Evolutionary conservation across 2,888 invertebrate genomes (phyloP), one percentile per base, ranked within the genome.

Genomic region (Acanthosepion lycidas): DNA sequence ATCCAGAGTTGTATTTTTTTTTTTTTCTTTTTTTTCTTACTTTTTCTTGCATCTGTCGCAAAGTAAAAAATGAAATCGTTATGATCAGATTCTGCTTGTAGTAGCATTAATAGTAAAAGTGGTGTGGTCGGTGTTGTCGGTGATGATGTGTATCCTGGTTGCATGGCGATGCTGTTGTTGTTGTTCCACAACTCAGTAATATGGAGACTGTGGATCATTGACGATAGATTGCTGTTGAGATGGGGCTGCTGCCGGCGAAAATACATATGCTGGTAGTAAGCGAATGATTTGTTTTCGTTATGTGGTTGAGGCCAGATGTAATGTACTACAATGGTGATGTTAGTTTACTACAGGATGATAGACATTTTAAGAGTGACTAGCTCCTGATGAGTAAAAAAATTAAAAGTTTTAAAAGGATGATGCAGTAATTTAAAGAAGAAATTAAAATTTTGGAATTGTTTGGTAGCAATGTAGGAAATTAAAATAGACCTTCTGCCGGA

Each of bases 81-180:
- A 20, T 20, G 59, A 23, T 0, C 23, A 59, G 20, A 23, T 59
- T 23, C 59, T 26, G 59, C 59, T 23, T 33, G 78, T 78, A n/a
- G 78, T 78, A n/a, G 78, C 23, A 78, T n/a, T 78, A n/a, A n/a
- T n/a, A n/a, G 15, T n/a, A 15, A 12, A n/a, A 15, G 78, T n/a
- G n/a, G n/a, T 33, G n/a, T n/a, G 78, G 78, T 78, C 78, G 12
- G n/a, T 33, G n/a, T n/a, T 78, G 78, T 33, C n/a, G 78, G 78
- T 33, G n/a, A 15, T 78, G n/a, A 78, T 78, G 78, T 78, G 78
- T 78, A 78, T 12, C n/a, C 78, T 78, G 78, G 78, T 78, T 78
- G 78, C 78, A 78, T 78, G n/a, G 78, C 33, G 78, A 78, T 78
- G 78, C n/a, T 78, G 78, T 78, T 78, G 78, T 78, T 78, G 78